These are phyloP conservation scores for Desmophyllum pertusum DNA, from an alignment of 92 coral and sea anemone genomes.

Conservation along the genomic window DNA sequence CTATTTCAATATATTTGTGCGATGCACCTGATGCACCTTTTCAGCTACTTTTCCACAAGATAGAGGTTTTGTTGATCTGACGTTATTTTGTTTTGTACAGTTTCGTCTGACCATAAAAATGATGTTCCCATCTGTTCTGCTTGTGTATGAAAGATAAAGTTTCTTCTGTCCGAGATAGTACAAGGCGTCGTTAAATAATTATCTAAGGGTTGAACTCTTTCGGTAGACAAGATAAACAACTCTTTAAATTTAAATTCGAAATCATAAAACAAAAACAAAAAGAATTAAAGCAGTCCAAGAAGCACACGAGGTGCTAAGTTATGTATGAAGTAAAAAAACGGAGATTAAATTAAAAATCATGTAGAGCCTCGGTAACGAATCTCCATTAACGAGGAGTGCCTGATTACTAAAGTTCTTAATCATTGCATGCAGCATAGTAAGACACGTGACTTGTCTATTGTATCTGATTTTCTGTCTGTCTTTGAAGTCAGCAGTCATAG, in stretches of 20 bases:
- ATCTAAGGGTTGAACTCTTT: background rate
- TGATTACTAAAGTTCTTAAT: background rate
- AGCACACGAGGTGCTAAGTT: background rate
- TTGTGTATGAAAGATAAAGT: background rate
- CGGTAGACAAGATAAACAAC: background rate
- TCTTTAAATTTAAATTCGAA: background rate
- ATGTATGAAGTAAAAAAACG: background rate
- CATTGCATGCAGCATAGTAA: background rate
- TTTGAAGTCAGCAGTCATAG: slow-evolving; percentile 29
- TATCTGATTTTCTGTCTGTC: slow-evolving; percentile 22
- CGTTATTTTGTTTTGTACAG: background rate
- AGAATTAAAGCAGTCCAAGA: background rate
- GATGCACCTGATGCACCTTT: too few species aligned
- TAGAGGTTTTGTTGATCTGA: background rate
- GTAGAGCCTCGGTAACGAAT: background rate
- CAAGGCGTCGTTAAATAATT: background rate
- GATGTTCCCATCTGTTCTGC: background rate
- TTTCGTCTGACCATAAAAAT: background rate
- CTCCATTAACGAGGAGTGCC: slow-evolving; percentile 5
- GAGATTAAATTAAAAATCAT: background rate
- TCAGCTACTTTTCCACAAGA: background rate
- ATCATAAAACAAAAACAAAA: background rate
- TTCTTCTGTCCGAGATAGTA: background rate
- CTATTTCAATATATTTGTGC: background rate
- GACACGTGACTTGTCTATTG: slow-evolving; percentile 4